Conservation (phyloP, 2,113 vertebrate genomes). For the Acanthisitta chloris region DNA sequence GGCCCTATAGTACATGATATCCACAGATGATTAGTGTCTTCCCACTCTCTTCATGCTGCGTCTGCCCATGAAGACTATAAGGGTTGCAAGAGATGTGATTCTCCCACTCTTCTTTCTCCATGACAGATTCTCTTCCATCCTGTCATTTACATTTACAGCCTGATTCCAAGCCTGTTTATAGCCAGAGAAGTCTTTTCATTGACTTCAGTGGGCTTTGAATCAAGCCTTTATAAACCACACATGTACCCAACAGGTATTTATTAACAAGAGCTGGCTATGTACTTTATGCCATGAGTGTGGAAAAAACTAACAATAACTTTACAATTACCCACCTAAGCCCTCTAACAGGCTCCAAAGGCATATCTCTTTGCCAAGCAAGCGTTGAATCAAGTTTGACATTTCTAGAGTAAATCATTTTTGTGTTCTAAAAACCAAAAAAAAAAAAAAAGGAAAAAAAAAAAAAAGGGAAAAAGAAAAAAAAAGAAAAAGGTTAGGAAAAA, state of each 20-base stretch:
- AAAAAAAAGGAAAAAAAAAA: too few species aligned
- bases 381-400: constrained; percentile 67
- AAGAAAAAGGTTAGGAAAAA: constrained; percentile 39
- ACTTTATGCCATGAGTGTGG: constrained; percentile 40
- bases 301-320: constrained; percentile 65
- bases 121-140: constrained; percentile 33
- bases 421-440: constrained; percentile 50
- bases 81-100: background rate
- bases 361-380: constrained; percentile 37
- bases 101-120: background rate
- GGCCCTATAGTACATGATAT: accelerated
- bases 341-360: constrained; percentile 50
- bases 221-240: constrained; percentile 54
- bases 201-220: constrained; percentile 48
- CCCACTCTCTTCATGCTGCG: accelerated
- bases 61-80: background rate
- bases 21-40: background rate
- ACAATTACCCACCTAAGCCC: constrained; percentile 64
- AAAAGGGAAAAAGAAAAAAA: too few species aligned
- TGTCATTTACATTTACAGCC: constrained; percentile 27
- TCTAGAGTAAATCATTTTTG: constrained; percentile 62
- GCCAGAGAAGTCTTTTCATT: constrained; percentile 32
- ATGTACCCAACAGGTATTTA: constrained; percentile 65
- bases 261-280: constrained; percentile 28
- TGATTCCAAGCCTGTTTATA: background rate